Base-by-base conservation (phyloP, 1,140 invertebrate genomes). In the Drosophila dunni region DNA sequence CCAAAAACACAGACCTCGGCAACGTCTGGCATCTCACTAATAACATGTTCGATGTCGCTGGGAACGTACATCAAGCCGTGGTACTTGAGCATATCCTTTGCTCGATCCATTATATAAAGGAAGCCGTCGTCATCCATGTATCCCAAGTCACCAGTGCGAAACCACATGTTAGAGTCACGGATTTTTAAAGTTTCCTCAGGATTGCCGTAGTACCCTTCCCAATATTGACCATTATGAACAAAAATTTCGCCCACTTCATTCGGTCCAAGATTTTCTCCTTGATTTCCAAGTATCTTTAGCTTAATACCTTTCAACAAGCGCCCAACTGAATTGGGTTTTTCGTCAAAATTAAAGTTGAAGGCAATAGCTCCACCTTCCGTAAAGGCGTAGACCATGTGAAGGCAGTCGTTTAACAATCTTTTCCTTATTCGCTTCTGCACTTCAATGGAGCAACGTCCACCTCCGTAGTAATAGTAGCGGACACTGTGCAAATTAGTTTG, bases 121-220 rank as follows among this genome's bases (percentile, higher is more conserved):
- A 91, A 89, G 0, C 93, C 93, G 20, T 94, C 88, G 11, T 94
- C 86, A 67, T 95, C 94, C 50, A 94, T 89, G 45, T 93, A 94
- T 8, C 94, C 95, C 36, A 95, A 91, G 81, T 96, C 96, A 6
- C 95, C 95, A 17, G 94, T 95, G 48, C 94, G 92, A 7, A 95
- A 91, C 95, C 95, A 96, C 2, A 95, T 93, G 3, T 92, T 76
- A 0, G 58, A 13, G n/a, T 91, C 90, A 0, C 73, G 65, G 1
- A 90, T 62, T 10, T 73, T 56, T 8, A 45, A 51, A 0, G 78
- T 70, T 1, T 81, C 82, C 24, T 76, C 61, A 0, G 67, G 65
- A 48, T 90, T 90, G 1, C 69, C 74, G n/a, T 79, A 91, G 40
- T 91, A 91, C 0, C 90, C 90, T 1, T 71, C 53, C 83, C 91